Evolutionary conservation across 2,888 invertebrate species (phyloP).

Genomic region (Stegana nigrithorax): DNA sequence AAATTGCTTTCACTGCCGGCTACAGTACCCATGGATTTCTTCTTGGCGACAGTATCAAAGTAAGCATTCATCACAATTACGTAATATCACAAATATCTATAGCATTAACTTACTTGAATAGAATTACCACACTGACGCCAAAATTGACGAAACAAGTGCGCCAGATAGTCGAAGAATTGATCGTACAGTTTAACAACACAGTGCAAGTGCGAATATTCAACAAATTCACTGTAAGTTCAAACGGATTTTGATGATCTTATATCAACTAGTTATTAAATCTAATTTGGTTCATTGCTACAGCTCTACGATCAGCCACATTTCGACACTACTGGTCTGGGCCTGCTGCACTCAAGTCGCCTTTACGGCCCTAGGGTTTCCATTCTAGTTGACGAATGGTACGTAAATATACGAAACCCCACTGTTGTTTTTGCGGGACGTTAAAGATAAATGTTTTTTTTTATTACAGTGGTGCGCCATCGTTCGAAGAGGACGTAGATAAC

Average conservation of each 20-base stretch:
- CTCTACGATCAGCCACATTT: slow-evolving; percentile 66
- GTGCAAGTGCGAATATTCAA: slow-evolving; percentile 61
- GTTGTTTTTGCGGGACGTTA: background rate
- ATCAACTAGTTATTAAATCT: background rate
- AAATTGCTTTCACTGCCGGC: slow-evolving; percentile 87
- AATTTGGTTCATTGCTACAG: slow-evolving; percentile 29
- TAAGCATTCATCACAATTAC: slow-evolving; percentile 73
- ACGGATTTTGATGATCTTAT: background rate
- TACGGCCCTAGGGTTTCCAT: slow-evolving; percentile 65
- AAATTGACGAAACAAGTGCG: slow-evolving; percentile 66
- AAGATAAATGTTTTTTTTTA: background rate
- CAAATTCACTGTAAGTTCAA: slow-evolving; percentile 59
- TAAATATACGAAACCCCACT: slow-evolving; percentile 10
- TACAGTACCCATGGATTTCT: slow-evolving; percentile 87
- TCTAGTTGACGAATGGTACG: slow-evolving; percentile 65
- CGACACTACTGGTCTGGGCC: slow-evolving; percentile 63
- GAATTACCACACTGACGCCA: slow-evolving; percentile 64
- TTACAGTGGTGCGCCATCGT: slow-evolving; percentile 62
- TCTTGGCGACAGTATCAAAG: slow-evolving; percentile 88
- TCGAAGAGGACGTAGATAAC: slow-evolving; percentile 71
- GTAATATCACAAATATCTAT: background rate
- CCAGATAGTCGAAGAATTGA: slow-evolving; percentile 73
- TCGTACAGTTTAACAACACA: slow-evolving; percentile 72
- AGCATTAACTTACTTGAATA: slow-evolving; percentile 34
- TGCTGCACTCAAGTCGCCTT: slow-evolving; percentile 61